Evolutionary conservation across 2,888 invertebrate genomes (phyloP).

Genomic region (Hofmannophila pseudospretella): DNA sequence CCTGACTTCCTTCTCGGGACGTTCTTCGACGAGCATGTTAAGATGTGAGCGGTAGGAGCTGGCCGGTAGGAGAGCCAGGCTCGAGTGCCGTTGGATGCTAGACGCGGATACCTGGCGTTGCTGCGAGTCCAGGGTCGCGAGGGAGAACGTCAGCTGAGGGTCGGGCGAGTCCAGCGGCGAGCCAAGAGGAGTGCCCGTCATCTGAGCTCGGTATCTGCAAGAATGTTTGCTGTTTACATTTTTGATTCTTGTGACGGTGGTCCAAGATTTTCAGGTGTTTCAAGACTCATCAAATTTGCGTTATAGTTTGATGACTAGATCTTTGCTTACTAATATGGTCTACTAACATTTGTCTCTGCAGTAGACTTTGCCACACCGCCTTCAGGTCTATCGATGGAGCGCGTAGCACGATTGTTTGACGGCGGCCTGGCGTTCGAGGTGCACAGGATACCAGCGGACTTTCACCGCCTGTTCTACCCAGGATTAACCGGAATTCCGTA

Average conservation of each 20-base stretch:
- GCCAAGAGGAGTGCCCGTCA: constrained; percentile 86
- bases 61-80: constrained; percentile 66
- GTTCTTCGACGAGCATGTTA: constrained; percentile 69
- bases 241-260: no score
- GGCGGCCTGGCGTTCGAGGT: constrained; percentile 82
- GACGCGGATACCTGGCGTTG: constrained; percentile 81
- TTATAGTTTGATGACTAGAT: no score
- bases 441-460: constrained; percentile 87
- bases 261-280: no score
- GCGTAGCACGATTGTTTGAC: constrained; percentile 84
- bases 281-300: no score
- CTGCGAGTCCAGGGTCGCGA: constrained; percentile 77
- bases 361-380: constrained; percentile 93
- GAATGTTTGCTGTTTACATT: background rate
- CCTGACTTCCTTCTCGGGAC: constrained; percentile 65
- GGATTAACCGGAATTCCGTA: constrained; percentile 90
- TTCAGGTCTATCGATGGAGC: constrained; percentile 91
- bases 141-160: constrained; percentile 81
- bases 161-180: constrained; percentile 92
- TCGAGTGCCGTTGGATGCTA: constrained; percentile 68
- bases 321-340: background rate
- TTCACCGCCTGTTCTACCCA: constrained; percentile 83
- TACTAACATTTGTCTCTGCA: constrained; percentile 91
- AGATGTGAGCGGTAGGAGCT: constrained; percentile 71
- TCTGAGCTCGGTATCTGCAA: constrained; percentile 89